Evolutionary conservation across 2,888 invertebrate species (phyloP).

Genomic region (Sipha maydis): DNA sequence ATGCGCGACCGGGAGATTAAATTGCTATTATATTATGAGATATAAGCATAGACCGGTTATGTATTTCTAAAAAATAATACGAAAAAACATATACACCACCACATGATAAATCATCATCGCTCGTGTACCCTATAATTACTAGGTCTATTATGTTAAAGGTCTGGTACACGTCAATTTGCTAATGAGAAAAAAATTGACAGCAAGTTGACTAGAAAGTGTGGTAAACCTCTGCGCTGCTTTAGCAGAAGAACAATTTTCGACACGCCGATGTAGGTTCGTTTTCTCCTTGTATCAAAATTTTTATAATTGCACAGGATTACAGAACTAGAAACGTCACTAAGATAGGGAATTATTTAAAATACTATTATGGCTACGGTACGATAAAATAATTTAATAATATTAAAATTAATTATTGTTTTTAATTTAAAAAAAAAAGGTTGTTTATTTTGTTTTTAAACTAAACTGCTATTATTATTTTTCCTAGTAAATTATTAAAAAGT

Average conservation of each 20-base stretch:
- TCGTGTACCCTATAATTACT: constrained; percentile 27
- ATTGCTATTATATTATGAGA: not conserved
- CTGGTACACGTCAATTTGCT: constrained; percentile 48
- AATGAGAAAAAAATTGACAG: constrained; percentile 58
- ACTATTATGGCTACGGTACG: not conserved
- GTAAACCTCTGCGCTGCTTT: not conserved
- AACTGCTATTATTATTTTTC: not conserved
- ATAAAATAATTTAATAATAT: constrained; percentile 7
- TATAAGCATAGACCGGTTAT: constrained; percentile 16
- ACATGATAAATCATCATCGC: constrained; percentile 21
- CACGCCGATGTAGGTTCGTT: constrained; percentile 32
- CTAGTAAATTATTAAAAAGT: not conserved
- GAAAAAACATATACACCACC: constrained; percentile 12
- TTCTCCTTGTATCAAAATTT: constrained; percentile 38
- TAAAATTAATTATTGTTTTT: constrained; percentile 5
- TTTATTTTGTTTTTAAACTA: not conserved
- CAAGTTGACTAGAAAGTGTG: constrained; percentile 37
- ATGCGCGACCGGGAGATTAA: not conserved
- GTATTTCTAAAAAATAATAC: constrained; percentile 19
- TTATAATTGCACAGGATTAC: constrained; percentile 4
- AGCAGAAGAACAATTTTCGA: constrained; percentile 35
- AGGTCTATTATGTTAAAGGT: constrained; percentile 46
- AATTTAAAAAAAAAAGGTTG: not conserved
- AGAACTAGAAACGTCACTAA: not conserved
- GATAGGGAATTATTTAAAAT: not conserved